Evolutionary conservation across 1,140 invertebrate species (phyloP).

Genomic region (Trissolcus basalis): DNA sequence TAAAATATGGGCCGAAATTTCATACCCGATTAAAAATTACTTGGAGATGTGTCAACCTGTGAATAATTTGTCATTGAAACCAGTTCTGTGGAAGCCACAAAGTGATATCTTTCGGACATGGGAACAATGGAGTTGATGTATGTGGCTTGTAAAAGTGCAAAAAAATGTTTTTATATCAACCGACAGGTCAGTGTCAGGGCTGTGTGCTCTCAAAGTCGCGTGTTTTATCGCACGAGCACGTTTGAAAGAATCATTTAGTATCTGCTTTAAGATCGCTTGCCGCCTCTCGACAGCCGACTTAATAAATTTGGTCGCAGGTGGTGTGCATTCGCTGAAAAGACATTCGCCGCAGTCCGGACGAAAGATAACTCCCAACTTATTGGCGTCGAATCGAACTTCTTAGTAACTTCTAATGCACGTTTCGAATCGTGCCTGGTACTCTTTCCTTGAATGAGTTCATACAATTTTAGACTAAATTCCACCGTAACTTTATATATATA

Average conservation of each 20-base stretch:
- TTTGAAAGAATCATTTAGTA: conserved; percentile 29
- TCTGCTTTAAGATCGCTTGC: conserved; percentile 7
- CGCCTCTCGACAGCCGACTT: conserved; percentile 12
- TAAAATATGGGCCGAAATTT: no score
- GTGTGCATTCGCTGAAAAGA: conserved; percentile 27
- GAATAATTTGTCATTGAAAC: no score
- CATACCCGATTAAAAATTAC: no score
- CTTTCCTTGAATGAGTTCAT: conserved; percentile 39
- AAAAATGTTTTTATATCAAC: not conserved
- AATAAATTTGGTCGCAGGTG: conserved; percentile 44
- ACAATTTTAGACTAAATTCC: no score
- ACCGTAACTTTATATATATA: no score
- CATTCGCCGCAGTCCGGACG: conserved; percentile 9
- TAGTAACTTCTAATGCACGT: not conserved
- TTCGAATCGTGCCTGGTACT: not conserved
- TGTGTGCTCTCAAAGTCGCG: not conserved
- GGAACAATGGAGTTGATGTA: no score
- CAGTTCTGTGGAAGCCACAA: no score
- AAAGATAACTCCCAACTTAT: conserved; percentile 46
- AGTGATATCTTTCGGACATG: no score
- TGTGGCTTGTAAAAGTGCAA: not conserved
- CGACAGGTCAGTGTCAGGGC: not conserved
- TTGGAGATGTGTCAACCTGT: no score
- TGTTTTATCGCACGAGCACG: conserved; percentile 4
- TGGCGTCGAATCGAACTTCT: conserved; percentile 2